Base-by-base conservation (phyloP, 2,888 invertebrate species). In the Cremastinae sp. region DNA sequence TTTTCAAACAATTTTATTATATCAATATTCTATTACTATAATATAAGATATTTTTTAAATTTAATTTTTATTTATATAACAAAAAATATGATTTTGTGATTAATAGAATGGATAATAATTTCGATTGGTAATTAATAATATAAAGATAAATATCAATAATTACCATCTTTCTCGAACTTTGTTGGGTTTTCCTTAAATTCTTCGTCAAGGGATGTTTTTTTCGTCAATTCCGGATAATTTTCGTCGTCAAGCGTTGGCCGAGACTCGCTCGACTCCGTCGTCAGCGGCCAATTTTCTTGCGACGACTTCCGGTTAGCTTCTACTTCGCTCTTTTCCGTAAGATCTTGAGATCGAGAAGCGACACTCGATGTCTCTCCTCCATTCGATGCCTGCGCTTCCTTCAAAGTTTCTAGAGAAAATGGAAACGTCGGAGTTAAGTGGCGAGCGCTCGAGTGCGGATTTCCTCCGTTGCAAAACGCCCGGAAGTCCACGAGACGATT, bases 101-200 rank as follows among this genome's bases (percentile, higher is more conserved):
- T 43, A n/a, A n/a, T 47, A 0, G 3, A 8, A 20, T 1, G 36
- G 9, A 0, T 43, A 36, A 51, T 10, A 34, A 12, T n/a, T n/a
- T n/a, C n/a, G n/a, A n/a, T n/a, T n/a, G 12, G 10, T 49, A 9
- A 1, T 34, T 1, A 20, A 16, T 47, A 5, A 10, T n/a, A 10
- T 3, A 20, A n/a, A 0, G 16, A 12, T 10, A 34, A 16, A 34
- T 10, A 4, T 38, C 1, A 14, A 45, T 45, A n/a, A 0, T 41
- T 74, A 78, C 74, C 79, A 65, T 79, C 65, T 51, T 65, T 61
- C 9, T 61, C 59, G 69, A 69, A 41, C 72, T 69, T 77, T 5
- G 45, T 72, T 54, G 43, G 16, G 22, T 28, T 62, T 22, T 43
- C 61, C 5, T 20, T 45, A 18, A 1, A 36, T 41, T 43, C 74